Percentiles rank a stretch among this genome's conserved stretches.
Conservation (phyloP, 2,113 vertebrate genomes). For the Dicrurus megarhynchus region DNA sequence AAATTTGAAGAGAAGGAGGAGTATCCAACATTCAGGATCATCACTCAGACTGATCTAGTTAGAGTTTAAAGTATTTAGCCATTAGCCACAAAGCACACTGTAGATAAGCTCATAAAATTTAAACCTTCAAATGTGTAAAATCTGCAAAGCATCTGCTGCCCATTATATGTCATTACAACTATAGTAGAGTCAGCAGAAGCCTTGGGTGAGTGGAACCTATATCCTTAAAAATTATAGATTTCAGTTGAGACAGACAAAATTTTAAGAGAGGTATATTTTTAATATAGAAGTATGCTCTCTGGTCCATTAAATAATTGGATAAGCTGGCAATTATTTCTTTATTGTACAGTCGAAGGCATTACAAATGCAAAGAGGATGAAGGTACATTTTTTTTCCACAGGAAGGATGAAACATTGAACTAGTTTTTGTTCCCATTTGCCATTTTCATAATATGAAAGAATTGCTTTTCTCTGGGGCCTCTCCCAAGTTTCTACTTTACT, state of each 20-base stretch:
- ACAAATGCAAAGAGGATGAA: background rate
- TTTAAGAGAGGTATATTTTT: background rate
- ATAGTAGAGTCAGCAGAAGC: background rate
- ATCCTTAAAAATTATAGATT: background rate
- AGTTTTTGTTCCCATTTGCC: background rate
- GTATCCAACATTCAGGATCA: background rate
- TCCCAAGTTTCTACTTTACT: background rate
- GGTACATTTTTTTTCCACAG: background rate
- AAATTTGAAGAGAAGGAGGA: background rate
- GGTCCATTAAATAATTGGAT: background rate
- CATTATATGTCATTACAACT: background rate
- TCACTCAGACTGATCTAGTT: background rate
- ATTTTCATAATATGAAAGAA: background rate
- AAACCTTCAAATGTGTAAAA: background rate
- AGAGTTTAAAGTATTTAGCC: background rate
- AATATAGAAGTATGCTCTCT: background rate
- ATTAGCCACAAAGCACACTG: background rate
- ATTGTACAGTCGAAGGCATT: background rate
- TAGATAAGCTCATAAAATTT: background rate
- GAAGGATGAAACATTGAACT: background rate
- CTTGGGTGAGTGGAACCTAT: background rate
- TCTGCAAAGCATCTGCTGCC: background rate
- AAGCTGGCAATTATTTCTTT: background rate
- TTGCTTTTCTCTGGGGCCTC: rapidly evolving
- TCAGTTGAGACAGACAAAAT: background rate